Conservation (phyloP, 1,140 invertebrate genomes). For the Diachasma alloeum region DNA sequence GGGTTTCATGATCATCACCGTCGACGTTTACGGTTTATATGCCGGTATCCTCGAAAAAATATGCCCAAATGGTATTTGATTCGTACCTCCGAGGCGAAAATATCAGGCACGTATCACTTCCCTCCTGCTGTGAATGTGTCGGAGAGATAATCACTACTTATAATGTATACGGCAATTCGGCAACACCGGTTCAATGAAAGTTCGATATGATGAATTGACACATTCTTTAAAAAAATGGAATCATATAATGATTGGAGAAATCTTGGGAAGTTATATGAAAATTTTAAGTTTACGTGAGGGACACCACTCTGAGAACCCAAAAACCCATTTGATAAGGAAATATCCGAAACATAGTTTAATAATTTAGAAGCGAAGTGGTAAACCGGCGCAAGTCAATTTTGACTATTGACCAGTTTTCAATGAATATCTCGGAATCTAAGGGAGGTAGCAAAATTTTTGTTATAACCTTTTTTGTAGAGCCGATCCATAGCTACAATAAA, state of each 20-base stretch:
- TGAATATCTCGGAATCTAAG: no score
- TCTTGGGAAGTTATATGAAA: background rate
- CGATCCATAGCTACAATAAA: no score
- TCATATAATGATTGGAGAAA: background rate
- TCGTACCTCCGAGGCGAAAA: background rate
- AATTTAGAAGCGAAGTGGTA: no score
- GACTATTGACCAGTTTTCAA: no score
- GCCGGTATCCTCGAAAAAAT: background rate
- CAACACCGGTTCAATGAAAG: background rate
- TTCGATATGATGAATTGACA: conserved; percentile 8
- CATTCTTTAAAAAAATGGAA: background rate
- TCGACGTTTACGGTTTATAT: background rate
- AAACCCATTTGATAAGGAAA: no score
- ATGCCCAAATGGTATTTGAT: background rate
- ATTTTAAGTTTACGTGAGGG: background rate
- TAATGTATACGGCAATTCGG: background rate
- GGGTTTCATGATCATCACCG: background rate
- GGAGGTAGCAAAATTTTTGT: no score
- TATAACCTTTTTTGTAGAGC: no score
- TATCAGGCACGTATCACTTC: background rate
- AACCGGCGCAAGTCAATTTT: no score
- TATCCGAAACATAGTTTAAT: no score
- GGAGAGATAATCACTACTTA: background rate
- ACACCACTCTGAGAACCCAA: no score
- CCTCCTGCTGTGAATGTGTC: background rate